Conservation (phyloP, 2,113 vertebrate species). For the Macaca nemestrina region DNA sequence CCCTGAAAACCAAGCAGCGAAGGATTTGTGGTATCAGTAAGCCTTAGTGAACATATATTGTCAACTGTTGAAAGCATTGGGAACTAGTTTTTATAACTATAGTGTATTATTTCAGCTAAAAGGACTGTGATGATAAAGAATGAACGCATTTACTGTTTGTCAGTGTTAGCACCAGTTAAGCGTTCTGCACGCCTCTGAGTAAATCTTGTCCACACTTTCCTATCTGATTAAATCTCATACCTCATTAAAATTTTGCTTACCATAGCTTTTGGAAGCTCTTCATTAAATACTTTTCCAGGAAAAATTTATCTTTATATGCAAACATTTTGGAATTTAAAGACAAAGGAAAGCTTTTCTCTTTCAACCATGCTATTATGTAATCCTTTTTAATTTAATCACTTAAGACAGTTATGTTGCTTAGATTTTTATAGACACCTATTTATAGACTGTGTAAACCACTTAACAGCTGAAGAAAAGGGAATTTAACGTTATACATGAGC, state of each 20-base stretch:
- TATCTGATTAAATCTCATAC: not conserved
- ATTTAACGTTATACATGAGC: not conserved
- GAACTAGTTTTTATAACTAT: not conserved
- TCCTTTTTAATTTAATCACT: conserved; percentile 41
- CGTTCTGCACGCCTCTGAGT: not conserved
- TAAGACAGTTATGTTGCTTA: conserved; percentile 29
- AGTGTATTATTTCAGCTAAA: not conserved
- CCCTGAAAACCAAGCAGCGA: not conserved
- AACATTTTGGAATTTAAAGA: conserved; percentile 45
- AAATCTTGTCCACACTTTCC: not conserved
- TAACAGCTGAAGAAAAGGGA: not conserved
- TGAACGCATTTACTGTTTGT: not conserved
- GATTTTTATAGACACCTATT: conserved; percentile 39
- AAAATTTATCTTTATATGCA: not conserved
- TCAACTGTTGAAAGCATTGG: not conserved
- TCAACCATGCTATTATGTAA: not conserved
- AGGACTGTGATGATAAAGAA: not conserved
- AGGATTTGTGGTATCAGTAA: not conserved
- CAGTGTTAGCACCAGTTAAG: not conserved
- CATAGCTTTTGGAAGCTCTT: not conserved
- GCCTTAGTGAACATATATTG: not conserved
- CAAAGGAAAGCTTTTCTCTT: conserved; percentile 40
- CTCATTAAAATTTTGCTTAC: not conserved
- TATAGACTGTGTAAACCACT: conserved; percentile 19
- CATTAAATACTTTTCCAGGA: conserved; percentile 8